Conservation (phyloP, 2,888 invertebrate species). For the Drosophila rellima region DNA sequence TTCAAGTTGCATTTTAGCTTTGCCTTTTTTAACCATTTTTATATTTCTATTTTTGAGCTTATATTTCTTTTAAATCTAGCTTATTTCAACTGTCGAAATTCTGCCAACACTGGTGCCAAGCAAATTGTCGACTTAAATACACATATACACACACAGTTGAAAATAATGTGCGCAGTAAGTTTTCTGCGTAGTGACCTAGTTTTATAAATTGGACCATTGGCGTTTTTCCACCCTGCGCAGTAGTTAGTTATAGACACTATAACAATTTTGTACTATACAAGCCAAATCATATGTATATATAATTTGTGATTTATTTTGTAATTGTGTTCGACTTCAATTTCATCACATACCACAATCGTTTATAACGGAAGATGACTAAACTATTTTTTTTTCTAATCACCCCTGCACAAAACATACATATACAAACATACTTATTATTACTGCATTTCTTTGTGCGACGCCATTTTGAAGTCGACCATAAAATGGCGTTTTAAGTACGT, state of each 20-base stretch:
- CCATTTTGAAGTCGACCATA: constrained; percentile 42
- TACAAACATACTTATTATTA: neutral
- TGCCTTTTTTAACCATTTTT: constrained; percentile 2
- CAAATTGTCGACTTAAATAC: neutral
- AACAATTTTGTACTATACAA: neutral
- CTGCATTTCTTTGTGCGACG: constrained; percentile 45
- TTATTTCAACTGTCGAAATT: neutral
- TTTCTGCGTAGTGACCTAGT: constrained; percentile 55
- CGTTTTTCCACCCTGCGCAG: neutral
- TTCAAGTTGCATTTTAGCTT: neutral
- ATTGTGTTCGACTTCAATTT: constrained; percentile 20
- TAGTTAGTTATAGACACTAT: constrained; percentile 2
- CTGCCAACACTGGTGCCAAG: neutral
- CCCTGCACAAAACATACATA: neutral
- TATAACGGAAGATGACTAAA: constrained; percentile 33
- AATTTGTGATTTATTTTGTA: neutral
- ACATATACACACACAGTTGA: neutral
- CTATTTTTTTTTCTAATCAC: constrained; percentile 16
- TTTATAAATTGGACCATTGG: constrained; percentile 21
- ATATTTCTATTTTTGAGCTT: neutral
- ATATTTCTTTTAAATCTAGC: neutral
- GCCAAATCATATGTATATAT: neutral
- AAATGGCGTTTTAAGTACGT: constrained; percentile 32
- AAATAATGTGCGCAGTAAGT: constrained; percentile 46
- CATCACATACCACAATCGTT: constrained; percentile 16